phyloP scores from a whole-genome alignment of 1,140 invertebrate species.

The Oryctes rhinoceros region DNA sequence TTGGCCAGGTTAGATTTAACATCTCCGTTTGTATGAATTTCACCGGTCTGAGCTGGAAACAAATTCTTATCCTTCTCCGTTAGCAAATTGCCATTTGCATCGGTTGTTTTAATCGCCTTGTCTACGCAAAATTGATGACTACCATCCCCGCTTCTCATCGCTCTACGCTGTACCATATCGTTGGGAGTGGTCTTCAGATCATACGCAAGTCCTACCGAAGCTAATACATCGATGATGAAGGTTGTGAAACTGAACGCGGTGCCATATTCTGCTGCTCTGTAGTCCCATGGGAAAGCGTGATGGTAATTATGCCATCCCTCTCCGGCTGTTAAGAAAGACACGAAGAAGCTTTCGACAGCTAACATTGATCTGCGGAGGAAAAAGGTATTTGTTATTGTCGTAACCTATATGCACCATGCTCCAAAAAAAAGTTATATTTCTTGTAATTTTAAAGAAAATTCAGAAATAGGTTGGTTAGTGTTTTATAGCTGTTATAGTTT shows the following conservation, averaged over 20 bases:
- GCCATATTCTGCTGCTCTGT: slow-evolving; percentile 69
- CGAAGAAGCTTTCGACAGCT: slow-evolving; percentile 66
- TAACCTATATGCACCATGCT: background rate
- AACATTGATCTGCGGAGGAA: slow-evolving; percentile 1
- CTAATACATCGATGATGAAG: slow-evolving; percentile 63
- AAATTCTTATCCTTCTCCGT: background rate
- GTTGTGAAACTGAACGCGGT: slow-evolving; percentile 63
- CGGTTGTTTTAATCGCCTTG: background rate
- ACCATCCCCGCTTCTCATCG: slow-evolving; percentile 72
- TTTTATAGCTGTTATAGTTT: no score
- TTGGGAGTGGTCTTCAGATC: slow-evolving; percentile 68
- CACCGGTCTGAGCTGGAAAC: background rate
- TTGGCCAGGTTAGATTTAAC: background rate
- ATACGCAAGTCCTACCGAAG: slow-evolving; percentile 67
- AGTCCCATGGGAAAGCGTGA: slow-evolving; percentile 81
- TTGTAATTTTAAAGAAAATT: no score
- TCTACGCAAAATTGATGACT: slow-evolving; percentile 47
- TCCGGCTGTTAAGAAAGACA: slow-evolving; percentile 65
- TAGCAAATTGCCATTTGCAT: background rate
- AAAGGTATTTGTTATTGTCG: slow-evolving; percentile 46
- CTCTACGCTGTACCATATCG: slow-evolving; percentile 64
- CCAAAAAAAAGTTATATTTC: no score
- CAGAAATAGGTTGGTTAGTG: no score
- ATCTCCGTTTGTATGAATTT: no score
- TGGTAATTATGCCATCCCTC: slow-evolving; percentile 87